phyloP scores from a whole-genome alignment of 2,888 invertebrate genomes.

The Drosophila sordidula region DNA sequence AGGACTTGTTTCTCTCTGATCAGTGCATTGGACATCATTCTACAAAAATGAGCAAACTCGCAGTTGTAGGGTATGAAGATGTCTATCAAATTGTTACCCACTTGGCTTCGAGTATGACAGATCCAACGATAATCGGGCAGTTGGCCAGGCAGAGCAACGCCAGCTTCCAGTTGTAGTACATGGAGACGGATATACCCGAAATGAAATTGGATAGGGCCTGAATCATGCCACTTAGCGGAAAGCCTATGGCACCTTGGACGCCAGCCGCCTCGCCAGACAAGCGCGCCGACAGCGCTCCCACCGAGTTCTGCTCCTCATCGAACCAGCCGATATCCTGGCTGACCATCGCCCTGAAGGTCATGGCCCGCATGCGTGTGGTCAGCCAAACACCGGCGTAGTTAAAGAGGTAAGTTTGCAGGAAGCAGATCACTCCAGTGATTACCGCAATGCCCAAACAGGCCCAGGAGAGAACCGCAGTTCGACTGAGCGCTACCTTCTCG shows the following conservation, averaged over 20 bases:
- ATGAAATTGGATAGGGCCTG: slow-evolving; percentile 89
- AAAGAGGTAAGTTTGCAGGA: slow-evolving; percentile 91
- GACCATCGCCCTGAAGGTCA: slow-evolving; percentile 88
- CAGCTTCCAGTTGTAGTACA: slow-evolving; percentile 90
- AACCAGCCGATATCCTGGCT: slow-evolving; percentile 91
- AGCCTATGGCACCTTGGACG: slow-evolving; percentile 91
- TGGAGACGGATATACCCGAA: slow-evolving; percentile 87
- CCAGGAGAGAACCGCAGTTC: slow-evolving; percentile 88
- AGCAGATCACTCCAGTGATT: slow-evolving; percentile 88
- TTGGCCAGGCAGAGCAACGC: slow-evolving; percentile 89
- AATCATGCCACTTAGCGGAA: slow-evolving; percentile 89
- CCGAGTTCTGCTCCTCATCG: slow-evolving; percentile 89
- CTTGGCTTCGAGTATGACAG: slow-evolving; percentile 89
- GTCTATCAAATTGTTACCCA: slow-evolving; percentile 34
- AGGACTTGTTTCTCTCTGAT: slow-evolving; percentile 88
- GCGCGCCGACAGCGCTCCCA: slow-evolving; percentile 89
- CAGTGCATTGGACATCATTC: slow-evolving; percentile 87
- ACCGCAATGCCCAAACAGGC: slow-evolving; percentile 89
- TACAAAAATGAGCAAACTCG: slow-evolving; percentile 26
- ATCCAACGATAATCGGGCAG: slow-evolving; percentile 89
- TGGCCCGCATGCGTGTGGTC: slow-evolving; percentile 88
- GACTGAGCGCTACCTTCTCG: slow-evolving; percentile 86
- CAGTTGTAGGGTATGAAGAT: background rate
- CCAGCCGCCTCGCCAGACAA: slow-evolving; percentile 90
- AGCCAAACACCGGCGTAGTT: slow-evolving; percentile 91